Base-by-base conservation (phyloP, 2,797 vertebrate genomes). In the Heterohyrax brucei region DNA sequence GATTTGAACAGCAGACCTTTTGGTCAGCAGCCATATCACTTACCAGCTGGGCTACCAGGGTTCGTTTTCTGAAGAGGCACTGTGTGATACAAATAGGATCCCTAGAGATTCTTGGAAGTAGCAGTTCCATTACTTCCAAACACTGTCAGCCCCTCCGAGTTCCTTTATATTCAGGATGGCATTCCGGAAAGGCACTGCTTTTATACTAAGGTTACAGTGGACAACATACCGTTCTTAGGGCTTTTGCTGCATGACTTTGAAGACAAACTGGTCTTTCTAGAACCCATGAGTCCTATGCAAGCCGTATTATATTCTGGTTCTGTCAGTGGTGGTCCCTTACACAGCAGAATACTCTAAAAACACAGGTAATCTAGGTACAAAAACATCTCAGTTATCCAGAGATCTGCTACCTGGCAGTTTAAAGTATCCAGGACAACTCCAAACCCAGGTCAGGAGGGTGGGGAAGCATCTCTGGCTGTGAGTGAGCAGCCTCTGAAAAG, bases 101-200 rank as follows among this genome's bases (percentile, higher is more conserved):
- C 99, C 99, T 98, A 99, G 99, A 81, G 99, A 99, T 95, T 99
- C 99, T 98, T 99, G 99, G 98, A 99, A 99, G 98, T 99, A 99
- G 97, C 99, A 99, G 97, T 99, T 99, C 99, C 99, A 99, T 95
- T 99, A 99, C 97, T 99, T 99, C 98, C 99, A 99, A 98, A 99
- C 99, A 98, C 99, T 99, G 97, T 99, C 99, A 70, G 99, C 99
- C 77, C 99, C 99, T 99, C 99, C 99, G 75, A 99, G 99, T 98
- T 99, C 99, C 98, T 99, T 99, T 96, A 99, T 99, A 97, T 99
- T 99, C 99, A 99, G 98, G 98, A 99, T 98, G 97, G 99, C 99
- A 98, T 99, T 10, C 12, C 2, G 6, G 16, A 0, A 1, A 1
- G 61, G 30, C 28, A 97, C 97, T 82, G 99, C 99, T 99, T 99